Evolutionary conservation across 2,797 vertebrate genomes (phyloP).

Genomic region (Myripristis murdjan): DNA sequence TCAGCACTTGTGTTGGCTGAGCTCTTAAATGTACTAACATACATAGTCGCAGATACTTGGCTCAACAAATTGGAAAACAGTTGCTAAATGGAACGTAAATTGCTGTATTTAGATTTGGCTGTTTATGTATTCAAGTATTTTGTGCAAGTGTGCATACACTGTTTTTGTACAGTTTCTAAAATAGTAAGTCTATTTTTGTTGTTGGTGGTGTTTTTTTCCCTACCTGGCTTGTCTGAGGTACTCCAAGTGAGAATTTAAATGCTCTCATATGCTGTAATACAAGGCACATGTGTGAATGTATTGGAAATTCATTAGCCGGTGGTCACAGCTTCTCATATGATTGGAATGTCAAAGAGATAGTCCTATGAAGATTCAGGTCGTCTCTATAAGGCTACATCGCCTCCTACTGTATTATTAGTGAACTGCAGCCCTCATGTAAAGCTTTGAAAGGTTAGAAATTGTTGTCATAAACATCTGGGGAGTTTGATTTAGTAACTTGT

Average conservation of each 20-base stretch:
- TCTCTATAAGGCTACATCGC: conserved; percentile 53
- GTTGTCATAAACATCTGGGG: not conserved
- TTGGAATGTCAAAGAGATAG: conserved; percentile 58
- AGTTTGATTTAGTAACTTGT: not conserved
- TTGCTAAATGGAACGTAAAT: conserved; percentile 25
- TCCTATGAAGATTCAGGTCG: conserved; percentile 2
- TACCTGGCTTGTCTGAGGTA: conserved; percentile 25
- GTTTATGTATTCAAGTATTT: conserved; percentile 4
- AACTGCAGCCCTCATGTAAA: not conserved
- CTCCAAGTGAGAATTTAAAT: conserved; percentile 49
- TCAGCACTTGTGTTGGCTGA: conserved; percentile 27
- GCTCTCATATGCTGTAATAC: conserved; percentile 52
- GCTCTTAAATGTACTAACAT: conserved; percentile 26
- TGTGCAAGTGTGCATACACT: conserved; percentile 7
- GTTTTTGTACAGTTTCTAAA: not conserved
- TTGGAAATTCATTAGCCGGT: conserved; percentile 78
- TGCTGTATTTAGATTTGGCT: not conserved
- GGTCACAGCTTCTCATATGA: conserved; percentile 62
- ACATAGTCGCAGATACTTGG: conserved; percentile 39
- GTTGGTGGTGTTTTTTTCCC: not conserved
- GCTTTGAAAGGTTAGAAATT: not conserved
- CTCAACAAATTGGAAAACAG: conserved; percentile 47
- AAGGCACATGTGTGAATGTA: conserved; percentile 62
- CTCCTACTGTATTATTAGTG: conserved; percentile 60
- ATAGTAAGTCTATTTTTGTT: not conserved